Percentiles rank a stretch among this genome's conserved stretches.
These are phyloP conservation scores for Melangyna quadrimaculata DNA, from an alignment of 2,888 invertebrate genomes.

Conservation along the genomic window DNA sequence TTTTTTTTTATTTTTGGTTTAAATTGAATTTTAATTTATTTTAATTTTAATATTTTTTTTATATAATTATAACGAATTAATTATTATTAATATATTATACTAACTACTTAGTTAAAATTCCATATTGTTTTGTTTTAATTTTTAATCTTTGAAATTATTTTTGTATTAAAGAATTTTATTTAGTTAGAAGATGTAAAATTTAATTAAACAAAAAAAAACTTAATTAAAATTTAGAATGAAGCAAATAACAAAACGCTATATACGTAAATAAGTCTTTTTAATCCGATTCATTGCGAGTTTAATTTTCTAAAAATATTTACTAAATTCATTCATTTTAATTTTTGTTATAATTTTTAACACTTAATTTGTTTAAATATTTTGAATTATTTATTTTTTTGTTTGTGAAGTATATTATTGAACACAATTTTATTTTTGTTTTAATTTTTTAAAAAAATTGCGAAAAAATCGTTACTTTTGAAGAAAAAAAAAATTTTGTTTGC, in stretches of 20 bases:
- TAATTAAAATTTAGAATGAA: neutral
- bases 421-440: neutral
- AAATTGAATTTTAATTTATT: constrained; percentile 5
- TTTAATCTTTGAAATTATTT: neutral
- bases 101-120: constrained; percentile 18
- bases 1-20: neutral
- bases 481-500: no score
- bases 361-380: neutral
- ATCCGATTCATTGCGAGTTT: constrained; percentile 21
- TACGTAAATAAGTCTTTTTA: constrained; percentile 3
- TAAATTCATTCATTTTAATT: neutral
- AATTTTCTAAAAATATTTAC: neutral
- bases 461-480: neutral
- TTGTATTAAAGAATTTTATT: neutral
- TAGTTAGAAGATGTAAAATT: neutral
- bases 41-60: neutral
- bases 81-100: constrained; percentile 8
- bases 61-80: neutral
- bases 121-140: neutral
- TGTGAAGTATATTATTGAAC: neutral
- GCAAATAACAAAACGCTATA: constrained; percentile 3
- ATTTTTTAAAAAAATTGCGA: neutral
- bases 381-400: neutral
- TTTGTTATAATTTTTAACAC: neutral
- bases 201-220: neutral